Conservation (phyloP, 1,140 invertebrate genomes). For the Pseudobourletiella spinata region DNA sequence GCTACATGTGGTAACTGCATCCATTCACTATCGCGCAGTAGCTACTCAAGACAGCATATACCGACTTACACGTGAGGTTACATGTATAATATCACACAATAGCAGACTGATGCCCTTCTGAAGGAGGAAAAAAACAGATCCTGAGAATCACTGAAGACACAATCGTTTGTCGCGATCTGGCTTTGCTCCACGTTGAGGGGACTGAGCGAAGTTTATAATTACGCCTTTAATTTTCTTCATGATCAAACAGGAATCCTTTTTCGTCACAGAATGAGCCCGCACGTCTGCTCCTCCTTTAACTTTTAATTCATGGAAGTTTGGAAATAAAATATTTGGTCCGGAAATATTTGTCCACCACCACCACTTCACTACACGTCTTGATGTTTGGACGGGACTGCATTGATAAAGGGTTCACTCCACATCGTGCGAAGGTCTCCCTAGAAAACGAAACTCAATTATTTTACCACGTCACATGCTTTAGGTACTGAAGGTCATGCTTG, state of each 20-base stretch:
- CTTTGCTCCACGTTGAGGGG: no score
- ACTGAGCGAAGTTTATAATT: no score
- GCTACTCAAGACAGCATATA: neutral
- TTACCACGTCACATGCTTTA: no score
- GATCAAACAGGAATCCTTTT: no score
- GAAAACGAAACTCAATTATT: slow-evolving; percentile 38
- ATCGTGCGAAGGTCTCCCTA: slow-evolving; percentile 90
- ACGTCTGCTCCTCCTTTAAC: no score
- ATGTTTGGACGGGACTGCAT: slow-evolving; percentile 63
- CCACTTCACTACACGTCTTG: slow-evolving; percentile 54
- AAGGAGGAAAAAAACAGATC: neutral
- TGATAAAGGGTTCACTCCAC: slow-evolving; percentile 96
- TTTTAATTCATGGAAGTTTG: no score
- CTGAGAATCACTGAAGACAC: neutral
- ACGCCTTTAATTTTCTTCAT: no score
- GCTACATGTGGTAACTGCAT: slow-evolving; percentile 7
- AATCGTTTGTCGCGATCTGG: no score
- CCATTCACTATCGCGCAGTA: neutral
- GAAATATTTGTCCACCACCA: neutral
- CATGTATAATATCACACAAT: slow-evolving; percentile 10
- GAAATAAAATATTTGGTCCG: slow-evolving; percentile 10
- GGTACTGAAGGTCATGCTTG: no score
- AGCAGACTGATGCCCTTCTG: neutral
- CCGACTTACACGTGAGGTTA: neutral
- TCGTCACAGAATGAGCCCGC: no score